Evolutionary conservation across 2,888 invertebrate species (phyloP).

Genomic region (Steromphala cineraria): DNA sequence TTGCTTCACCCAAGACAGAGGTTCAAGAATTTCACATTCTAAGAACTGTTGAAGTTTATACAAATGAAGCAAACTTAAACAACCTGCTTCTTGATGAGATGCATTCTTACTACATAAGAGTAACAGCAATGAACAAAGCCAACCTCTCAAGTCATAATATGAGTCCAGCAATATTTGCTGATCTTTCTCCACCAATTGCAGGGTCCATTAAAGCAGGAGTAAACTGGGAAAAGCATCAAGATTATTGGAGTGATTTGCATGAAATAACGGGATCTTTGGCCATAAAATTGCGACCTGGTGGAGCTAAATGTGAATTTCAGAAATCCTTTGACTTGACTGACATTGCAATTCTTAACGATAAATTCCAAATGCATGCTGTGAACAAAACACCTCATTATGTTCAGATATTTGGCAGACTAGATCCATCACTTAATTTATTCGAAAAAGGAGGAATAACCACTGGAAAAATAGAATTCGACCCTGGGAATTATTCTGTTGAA

Average conservation of each 20-base stretch:
- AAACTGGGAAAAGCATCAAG: not conserved
- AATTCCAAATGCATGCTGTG: not conserved
- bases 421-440: not conserved
- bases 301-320: no score
- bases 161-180: constrained; percentile 38
- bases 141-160: constrained; percentile 19
- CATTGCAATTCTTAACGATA: not conserved
- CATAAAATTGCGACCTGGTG: no score
- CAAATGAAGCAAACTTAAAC: constrained; percentile 44
- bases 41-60: not conserved
- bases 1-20: no score
- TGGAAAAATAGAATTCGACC: not conserved
- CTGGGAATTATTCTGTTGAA: constrained; percentile 35
- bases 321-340: no score
- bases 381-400: not conserved
- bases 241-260: not conserved
- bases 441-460: not conserved
- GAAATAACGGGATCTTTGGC: no score
- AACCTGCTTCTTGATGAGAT: constrained; percentile 34
- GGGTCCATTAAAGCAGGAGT: constrained; percentile 45
- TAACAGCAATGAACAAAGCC: constrained; percentile 43
- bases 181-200: constrained; percentile 36
- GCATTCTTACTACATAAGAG: constrained; percentile 34
- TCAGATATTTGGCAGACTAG: not conserved
- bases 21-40: not conserved